Percentiles rank a stretch among this genome's conserved stretches.
Conservation (phyloP, 2,888 invertebrate genomes). For the Formica aserva region DNA sequence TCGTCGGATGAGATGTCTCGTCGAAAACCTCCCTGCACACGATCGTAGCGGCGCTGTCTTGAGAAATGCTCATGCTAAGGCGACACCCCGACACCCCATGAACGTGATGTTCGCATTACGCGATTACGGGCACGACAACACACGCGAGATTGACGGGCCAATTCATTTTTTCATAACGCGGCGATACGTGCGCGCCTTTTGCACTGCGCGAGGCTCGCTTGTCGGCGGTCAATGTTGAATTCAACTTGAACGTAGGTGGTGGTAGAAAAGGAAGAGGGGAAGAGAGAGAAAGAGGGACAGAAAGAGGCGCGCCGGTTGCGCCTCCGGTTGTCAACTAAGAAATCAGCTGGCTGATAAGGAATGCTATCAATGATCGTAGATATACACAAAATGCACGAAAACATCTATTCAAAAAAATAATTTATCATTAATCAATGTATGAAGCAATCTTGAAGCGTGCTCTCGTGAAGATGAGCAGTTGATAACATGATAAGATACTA, state of each 20-base stretch:
- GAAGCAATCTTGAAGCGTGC: not conserved
- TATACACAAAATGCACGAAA: not conserved
- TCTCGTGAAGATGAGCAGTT: not conserved
- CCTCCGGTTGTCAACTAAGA: constrained; percentile 62
- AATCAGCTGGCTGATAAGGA: constrained; percentile 68
- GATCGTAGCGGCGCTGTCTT: constrained; percentile 87
- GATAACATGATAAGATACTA: not conserved
- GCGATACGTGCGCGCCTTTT: constrained; percentile 67
- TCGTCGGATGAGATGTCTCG: constrained; percentile 93
- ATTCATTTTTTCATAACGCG: constrained; percentile 72
- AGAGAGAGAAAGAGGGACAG: constrained; percentile 1
- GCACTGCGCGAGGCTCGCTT: constrained; percentile 73
- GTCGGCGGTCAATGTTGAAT: constrained; percentile 83
- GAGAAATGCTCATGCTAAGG: constrained; percentile 83
- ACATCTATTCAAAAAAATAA: not conserved
- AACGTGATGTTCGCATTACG: constrained; percentile 65
- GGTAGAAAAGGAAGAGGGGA: constrained; percentile 59
- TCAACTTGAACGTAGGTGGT: constrained; percentile 81
- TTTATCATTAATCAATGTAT: not conserved
- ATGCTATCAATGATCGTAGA: constrained; percentile 21
- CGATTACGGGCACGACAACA: constrained; percentile 26
- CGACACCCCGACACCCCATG: constrained; percentile 25
- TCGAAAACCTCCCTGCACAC: constrained; percentile 95
- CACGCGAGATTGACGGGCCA: constrained; percentile 46
- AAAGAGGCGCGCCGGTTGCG: constrained; percentile 59